Evolutionary conservation across 1,140 invertebrate species (phyloP).

Genomic region (Drosophila nasuta): DNA sequence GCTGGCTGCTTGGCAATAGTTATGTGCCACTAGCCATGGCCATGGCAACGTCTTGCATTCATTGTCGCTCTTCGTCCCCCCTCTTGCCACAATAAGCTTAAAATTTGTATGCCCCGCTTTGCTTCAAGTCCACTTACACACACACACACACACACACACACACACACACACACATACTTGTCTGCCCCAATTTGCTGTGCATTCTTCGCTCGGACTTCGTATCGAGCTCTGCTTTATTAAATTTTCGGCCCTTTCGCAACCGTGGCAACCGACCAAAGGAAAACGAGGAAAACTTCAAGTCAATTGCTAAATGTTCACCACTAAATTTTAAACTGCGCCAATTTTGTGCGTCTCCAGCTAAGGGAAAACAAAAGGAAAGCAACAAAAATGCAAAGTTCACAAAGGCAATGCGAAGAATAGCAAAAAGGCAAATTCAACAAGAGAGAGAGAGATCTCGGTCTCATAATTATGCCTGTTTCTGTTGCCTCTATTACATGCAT

Average conservation of each 20-base stretch:
- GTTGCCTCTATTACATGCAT: constrained; percentile 68
- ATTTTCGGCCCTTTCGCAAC: constrained; percentile 38
- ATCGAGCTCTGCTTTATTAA: constrained; percentile 64
- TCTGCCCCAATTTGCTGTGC: constrained; percentile 69
- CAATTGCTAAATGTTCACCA: constrained; percentile 62
- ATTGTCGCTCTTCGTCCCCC: constrained; percentile 44
- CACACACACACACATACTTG: constrained; percentile 49
- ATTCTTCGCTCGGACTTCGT: constrained; percentile 24
- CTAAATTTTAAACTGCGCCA: constrained; percentile 70
- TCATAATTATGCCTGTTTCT: constrained; percentile 78
- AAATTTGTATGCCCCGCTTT: constrained; percentile 68
- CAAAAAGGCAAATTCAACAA: constrained; percentile 37
- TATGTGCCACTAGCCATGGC: neutral
- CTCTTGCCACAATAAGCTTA: constrained; percentile 56
- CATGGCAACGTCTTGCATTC: constrained; percentile 74
- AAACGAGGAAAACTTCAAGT: constrained; percentile 55
- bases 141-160: no score
- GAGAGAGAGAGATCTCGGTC: constrained; percentile 20
- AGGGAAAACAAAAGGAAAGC: constrained; percentile 22
- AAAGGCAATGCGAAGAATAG: neutral
- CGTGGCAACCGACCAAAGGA: constrained; percentile 7
- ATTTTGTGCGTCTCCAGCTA: constrained; percentile 40
- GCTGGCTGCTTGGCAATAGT: no score
- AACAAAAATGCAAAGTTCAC: neutral
- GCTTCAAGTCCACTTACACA: constrained; percentile 65